These are phyloP conservation scores for Hydrophis major DNA, from an alignment of 2,797 vertebrate species.

Conservation along the genomic window DNA sequence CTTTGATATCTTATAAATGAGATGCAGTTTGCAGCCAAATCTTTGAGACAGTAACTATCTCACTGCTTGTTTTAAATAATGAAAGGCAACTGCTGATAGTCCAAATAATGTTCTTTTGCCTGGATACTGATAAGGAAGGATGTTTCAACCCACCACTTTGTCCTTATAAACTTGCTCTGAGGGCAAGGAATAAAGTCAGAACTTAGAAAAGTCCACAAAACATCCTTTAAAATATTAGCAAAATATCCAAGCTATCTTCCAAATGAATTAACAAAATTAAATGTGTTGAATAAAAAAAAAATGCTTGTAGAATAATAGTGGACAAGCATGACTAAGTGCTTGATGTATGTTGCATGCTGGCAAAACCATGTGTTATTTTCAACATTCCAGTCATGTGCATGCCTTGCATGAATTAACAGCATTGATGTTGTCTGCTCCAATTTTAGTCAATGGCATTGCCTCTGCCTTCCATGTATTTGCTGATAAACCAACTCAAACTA, in stretches of 20 bases:
- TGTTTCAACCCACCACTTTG: background rate
- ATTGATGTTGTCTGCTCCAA: slow-evolving; percentile 78
- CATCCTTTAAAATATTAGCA: background rate
- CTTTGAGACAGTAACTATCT: background rate
- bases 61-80: background rate
- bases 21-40: background rate
- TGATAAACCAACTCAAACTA: slow-evolving; percentile 76
- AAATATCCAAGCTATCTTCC: background rate
- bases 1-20: background rate
- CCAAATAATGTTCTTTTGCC: background rate
- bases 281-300: background rate
- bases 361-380: slow-evolving; percentile 54
- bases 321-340: slow-evolving; percentile 18
- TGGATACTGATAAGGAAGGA: background rate
- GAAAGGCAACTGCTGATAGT: background rate
- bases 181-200: background rate
- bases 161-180: background rate
- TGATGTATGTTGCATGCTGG: slow-evolving; percentile 46
- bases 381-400: slow-evolving; percentile 53
- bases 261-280: background rate
- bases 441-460: slow-evolving; percentile 92
- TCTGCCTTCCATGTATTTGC: slow-evolving; percentile 82
- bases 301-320: background rate
- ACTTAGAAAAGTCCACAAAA: background rate
- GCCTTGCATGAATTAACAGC: slow-evolving; percentile 75